Base-by-base conservation (phyloP, 2,113 vertebrate species). In the Tychaedon coryphoeus region DNA sequence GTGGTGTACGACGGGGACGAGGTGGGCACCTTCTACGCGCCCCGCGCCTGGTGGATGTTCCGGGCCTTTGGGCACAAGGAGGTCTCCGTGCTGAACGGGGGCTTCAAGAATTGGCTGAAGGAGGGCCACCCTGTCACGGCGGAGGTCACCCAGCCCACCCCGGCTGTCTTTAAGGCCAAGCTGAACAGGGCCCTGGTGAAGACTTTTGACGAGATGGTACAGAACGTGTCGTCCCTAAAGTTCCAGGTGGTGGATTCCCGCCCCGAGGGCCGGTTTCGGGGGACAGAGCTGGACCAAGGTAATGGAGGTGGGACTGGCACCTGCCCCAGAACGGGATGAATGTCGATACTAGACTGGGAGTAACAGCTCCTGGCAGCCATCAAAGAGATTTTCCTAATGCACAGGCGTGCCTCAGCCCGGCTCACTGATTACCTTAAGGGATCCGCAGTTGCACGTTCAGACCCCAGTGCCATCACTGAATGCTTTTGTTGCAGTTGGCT, bases 1-100 rank as follows among this genome's bases (percentile, higher is more conserved):
- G 98, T 99, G 25, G 98, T 99, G 40, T 99, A 99, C 20, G 99
- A 99, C 23, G 98, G 98, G 38, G 99, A 99, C 70, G 29, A 98
- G 67, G 89, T 99, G 86, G 99, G 99, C 33, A 97, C 97, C 53
- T 99, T 97, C 97, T 98, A 98, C 1, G 98, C 99, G 1, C 99
- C 99, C 5, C 98, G 99, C 0, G 98, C 99, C 23, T 99, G 99
- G 99, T 99, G 99, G 99, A 99, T 99, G 99, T 99, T 99, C 94
- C 98, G 98, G 12, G 97, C 97, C 40, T 99, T 99, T 4, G 99
- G 99, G 17, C 99, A 99, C 97, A 91, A 88, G 12, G 93, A 94
- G 1, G 99, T 99, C 34, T 99, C 99, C 0, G 98, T 99, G 58
- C 98, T 99, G 96, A 98, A 99, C 29, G 99, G 99, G 0, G 99